phyloP scores from a whole-genome alignment of 2,888 invertebrate species.

The Smittia sp. region DNA sequence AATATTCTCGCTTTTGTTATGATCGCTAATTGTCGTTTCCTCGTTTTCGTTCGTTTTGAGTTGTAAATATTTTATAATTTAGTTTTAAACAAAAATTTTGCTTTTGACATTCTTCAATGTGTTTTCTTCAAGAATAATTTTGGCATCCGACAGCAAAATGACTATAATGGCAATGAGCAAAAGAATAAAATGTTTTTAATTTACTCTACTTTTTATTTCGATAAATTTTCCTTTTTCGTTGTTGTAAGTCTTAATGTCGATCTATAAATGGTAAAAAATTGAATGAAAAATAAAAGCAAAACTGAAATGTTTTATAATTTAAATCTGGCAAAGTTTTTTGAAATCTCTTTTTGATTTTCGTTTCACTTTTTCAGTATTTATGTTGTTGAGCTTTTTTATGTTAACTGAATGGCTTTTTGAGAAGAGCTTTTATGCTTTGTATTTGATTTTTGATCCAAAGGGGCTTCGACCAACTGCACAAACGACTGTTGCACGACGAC shows the following conservation, averaged over 20 bases:
- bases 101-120: not conserved
- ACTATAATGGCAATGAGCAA: conserved; percentile 37
- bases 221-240: not conserved
- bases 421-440: not conserved
- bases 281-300: not conserved
- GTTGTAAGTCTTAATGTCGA: not conserved
- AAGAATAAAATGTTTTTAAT: not conserved
- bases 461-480: not conserved
- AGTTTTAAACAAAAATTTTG: not conserved
- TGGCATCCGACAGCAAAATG: conserved; percentile 37
- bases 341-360: not conserved
- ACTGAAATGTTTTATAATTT: conserved; percentile 19
- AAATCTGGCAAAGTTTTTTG: not conserved
- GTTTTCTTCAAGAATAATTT: not conserved
- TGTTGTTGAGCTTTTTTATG: not conserved
- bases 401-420: not conserved
- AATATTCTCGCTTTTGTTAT: conserved; percentile 10
- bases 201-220: not conserved
- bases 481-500: no score
- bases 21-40: not conserved
- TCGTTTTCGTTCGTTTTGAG: not conserved
- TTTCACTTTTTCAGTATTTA: not conserved
- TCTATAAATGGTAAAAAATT: not conserved
- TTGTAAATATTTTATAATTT: not conserved
- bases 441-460: not conserved